Percentiles rank a stretch among this genome's conserved stretches.
Conservation (phyloP, 2,888 invertebrate species). For the Monoplex corrugatus region DNA sequence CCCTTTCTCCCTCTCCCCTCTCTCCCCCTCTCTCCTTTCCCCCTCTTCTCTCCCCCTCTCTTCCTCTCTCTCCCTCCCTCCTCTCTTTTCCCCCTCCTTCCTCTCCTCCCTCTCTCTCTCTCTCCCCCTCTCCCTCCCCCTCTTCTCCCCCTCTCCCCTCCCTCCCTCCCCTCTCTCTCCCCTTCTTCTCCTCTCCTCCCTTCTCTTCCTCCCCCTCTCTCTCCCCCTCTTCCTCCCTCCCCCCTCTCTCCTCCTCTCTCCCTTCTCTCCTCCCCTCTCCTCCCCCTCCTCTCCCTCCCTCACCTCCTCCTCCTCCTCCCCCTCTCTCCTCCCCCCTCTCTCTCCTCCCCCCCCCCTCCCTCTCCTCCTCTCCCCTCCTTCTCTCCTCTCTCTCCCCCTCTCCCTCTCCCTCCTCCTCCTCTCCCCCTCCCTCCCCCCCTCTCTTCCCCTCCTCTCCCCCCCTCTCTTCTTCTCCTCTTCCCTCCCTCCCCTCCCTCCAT, state of each 20-base stretch:
- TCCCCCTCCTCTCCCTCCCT: no score
- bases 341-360: background rate
- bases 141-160: no score
- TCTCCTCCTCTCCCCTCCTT: background rate
- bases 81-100: no score
- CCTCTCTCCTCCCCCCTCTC: no score
- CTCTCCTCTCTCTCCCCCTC: background rate
- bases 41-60: background rate
- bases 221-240: background rate
- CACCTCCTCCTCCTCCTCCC: no score
- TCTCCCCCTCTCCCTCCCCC: no score
- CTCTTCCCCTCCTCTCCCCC: background rate
- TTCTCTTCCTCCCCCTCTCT: background rate
- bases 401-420: background rate
- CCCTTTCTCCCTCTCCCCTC: no score
- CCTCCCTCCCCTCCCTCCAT: no score
- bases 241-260: background rate
- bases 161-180: no score
- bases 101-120: no score
- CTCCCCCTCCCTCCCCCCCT: background rate
- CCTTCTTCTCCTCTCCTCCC: background rate
- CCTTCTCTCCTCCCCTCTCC: background rate
- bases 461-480: no score
- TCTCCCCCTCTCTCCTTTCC: background rate
- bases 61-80: background rate